phyloP scores from a whole-genome alignment of 23 tunicate genomes.

The Halocynthia aurantium region DNA sequence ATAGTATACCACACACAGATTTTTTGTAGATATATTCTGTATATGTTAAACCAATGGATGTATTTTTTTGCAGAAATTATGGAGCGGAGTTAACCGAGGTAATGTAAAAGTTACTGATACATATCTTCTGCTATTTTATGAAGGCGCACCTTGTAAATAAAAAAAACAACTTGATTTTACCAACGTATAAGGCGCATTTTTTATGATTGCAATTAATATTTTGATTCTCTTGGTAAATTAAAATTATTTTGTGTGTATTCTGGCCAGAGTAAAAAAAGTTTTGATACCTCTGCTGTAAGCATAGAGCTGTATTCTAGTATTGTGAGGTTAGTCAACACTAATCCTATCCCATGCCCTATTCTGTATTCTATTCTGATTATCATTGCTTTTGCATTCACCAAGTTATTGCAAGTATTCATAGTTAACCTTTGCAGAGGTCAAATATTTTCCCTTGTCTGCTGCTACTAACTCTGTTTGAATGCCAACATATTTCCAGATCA shows the following conservation, averaged over 20 bases:
- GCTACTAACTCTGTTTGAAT: no score
- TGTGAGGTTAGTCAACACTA: no score
- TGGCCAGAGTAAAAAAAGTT: neutral
- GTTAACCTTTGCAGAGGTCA: no score
- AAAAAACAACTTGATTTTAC: neutral
- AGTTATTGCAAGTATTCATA: no score
- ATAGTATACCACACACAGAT: neutral
- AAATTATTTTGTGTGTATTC: neutral
- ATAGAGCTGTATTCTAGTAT: no score
- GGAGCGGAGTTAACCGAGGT: conserved; percentile 45
- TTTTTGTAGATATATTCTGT: neutral
- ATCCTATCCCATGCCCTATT: no score
- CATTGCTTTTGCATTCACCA: no score
- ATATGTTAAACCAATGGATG: neutral
- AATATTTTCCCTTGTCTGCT: no score
- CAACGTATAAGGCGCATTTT: neutral
- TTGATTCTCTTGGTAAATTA: neutral
- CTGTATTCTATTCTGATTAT: no score
- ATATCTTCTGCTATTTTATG: neutral
- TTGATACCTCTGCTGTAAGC: no score
- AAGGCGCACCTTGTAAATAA: neutral
- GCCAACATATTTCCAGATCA: conserved; percentile 35
- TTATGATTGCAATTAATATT: neutral
- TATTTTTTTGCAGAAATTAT: conserved; percentile 27
- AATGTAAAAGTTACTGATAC: neutral